Percentiles rank a stretch among this genome's conserved stretches.
Evolutionary conservation across 2,888 invertebrate species (phyloP).

Genomic region (Gymnosoma rotundatum): DNA sequence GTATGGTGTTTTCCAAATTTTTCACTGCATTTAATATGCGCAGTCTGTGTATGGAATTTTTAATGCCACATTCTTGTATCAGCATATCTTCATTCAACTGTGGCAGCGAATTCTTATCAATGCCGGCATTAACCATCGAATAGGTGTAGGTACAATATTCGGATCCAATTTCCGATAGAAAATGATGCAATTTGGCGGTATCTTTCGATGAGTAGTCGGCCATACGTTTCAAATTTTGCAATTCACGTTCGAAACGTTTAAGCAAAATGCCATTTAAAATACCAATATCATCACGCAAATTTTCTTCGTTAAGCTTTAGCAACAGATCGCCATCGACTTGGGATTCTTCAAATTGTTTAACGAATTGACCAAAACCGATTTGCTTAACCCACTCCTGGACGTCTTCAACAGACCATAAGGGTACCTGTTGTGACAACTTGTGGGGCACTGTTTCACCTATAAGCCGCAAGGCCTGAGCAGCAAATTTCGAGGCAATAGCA

Average conservation of each 20-base stretch:
- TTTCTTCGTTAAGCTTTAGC: conserved; percentile 94
- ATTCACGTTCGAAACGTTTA: conserved; percentile 95
- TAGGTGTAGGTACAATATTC: conserved; percentile 98
- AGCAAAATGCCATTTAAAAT: conserved; percentile 96
- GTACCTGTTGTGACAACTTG: conserved; percentile 98
- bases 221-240: conserved; percentile 96
- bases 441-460: conserved; percentile 99
- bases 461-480: conserved; percentile 93
- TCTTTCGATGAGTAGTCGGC: conserved; percentile 98
- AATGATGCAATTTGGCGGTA: conserved; percentile 93
- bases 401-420: conserved; percentile 98
- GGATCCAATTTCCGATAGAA: conserved; percentile 91
- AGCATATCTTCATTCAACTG: conserved; percentile 96
- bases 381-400: conserved; percentile 99
- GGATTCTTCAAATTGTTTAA: conserved; percentile 92
- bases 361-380: conserved; percentile 95
- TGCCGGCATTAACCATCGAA: conserved; percentile 96
- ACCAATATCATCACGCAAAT: conserved; percentile 95
- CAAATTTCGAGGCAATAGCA: conserved; percentile 98
- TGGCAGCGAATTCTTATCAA: conserved; percentile 94
- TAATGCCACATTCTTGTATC: conserved; percentile 93
- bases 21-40: conserved; percentile 94
- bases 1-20: conserved; percentile 84
- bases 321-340: conserved; percentile 98
- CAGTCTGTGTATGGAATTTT: conserved; percentile 96